Percentiles rank a stretch among this genome's conserved stretches.
Evolutionary conservation across 2,888 invertebrate species (phyloP).

Genomic region (Tenthredo livida): DNA sequence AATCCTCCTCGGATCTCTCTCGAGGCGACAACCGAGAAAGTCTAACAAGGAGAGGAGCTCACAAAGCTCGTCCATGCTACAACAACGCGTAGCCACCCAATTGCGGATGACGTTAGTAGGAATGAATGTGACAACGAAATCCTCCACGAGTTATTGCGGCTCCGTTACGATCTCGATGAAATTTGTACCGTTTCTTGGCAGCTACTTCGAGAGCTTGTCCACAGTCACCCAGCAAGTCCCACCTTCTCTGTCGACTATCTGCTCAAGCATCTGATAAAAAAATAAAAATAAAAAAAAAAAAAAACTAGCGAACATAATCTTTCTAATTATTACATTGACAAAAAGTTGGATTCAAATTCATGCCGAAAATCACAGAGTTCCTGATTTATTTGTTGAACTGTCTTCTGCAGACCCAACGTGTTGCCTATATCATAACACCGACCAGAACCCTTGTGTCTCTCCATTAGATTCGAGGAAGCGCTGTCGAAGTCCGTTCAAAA

Average conservation of each 20-base stretch:
- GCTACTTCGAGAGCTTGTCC: slow-evolving; percentile 32
- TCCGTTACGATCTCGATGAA: slow-evolving; percentile 62
- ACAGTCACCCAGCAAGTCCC: slow-evolving; percentile 19
- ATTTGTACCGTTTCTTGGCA: slow-evolving; percentile 55
- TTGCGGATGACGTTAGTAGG: slow-evolving; percentile 65
- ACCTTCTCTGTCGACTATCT: slow-evolving; percentile 41
- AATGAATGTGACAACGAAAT: slow-evolving; percentile 70
- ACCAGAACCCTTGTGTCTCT: background rate
- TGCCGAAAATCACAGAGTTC: background rate
- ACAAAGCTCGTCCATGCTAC: slow-evolving; percentile 67
- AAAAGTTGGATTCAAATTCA: background rate
- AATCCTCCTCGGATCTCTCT: slow-evolving; percentile 65
- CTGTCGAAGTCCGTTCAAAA: background rate
- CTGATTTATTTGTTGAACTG: background rate
- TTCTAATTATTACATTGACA: background rate
- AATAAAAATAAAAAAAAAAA: background rate
- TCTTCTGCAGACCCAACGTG: background rate
- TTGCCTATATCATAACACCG: background rate
- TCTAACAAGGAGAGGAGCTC: slow-evolving; percentile 69
- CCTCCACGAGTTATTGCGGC: slow-evolving; percentile 67
- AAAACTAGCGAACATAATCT: background rate
- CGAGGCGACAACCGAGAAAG: slow-evolving; percentile 55
- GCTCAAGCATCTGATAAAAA: background rate
- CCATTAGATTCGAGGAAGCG: background rate
- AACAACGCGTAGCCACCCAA: slow-evolving; percentile 64